Conservation (phyloP, 2,888 invertebrate genomes). For the Copidosoma aretas region DNA sequence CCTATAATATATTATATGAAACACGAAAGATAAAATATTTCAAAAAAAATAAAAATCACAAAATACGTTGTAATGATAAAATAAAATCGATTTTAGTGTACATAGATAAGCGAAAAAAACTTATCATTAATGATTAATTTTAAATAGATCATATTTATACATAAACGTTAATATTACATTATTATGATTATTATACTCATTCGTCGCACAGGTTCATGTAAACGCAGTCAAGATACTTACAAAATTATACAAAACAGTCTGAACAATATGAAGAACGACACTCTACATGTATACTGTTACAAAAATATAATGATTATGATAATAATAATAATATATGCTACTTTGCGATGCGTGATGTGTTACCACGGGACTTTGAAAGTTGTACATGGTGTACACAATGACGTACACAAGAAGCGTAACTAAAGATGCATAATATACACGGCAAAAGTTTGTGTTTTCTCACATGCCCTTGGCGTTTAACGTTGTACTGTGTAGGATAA, state of each 20-base stretch:
- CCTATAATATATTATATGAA: conserved; percentile 16
- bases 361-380: conserved; percentile 28
- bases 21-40: conserved; percentile 19
- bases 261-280: conserved; percentile 12
- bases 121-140: conserved; percentile 56
- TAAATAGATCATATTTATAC: conserved; percentile 54
- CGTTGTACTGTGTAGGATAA: conserved; percentile 37
- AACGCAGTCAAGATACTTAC: conserved; percentile 37
- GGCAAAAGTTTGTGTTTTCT: neutral
- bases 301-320: no score
- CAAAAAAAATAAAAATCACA: conserved; percentile 25
- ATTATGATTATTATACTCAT: conserved; percentile 28
- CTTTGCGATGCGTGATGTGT: conserved; percentile 14
- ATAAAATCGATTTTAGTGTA: conserved; percentile 50
- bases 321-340: no score
- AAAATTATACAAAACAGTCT: conserved; percentile 17
- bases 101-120: conserved; percentile 52
- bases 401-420: conserved; percentile 8
- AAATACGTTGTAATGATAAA: conserved; percentile 34
- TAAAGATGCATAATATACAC: neutral
- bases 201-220: conserved; percentile 42
- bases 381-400: conserved; percentile 17
- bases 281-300: neutral
- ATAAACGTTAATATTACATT: conserved; percentile 37
- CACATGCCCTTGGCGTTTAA: neutral